These are phyloP conservation scores for Eudemis profundana DNA, from an alignment of 2,888 invertebrate genomes.

Conservation along the genomic window DNA sequence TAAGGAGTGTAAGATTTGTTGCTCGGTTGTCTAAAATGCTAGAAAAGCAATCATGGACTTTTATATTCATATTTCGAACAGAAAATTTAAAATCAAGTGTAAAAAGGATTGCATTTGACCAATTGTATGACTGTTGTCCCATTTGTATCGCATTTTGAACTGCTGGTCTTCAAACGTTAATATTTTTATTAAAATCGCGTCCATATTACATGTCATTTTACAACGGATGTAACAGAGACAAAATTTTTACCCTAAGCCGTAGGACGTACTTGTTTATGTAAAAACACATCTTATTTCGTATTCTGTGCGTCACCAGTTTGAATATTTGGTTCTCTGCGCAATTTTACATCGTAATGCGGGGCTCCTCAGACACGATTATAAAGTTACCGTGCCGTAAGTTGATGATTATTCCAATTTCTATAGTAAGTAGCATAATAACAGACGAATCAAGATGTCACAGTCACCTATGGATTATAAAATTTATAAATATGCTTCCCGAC, in stretches of 20 bases:
- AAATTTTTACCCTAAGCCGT: not conserved
- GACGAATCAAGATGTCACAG: too few relatives aligned
- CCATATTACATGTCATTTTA: not conserved
- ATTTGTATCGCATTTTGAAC: too few relatives aligned
- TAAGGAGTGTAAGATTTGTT: too few relatives aligned
- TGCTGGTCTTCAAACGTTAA: too few relatives aligned
- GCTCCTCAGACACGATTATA: not conserved
- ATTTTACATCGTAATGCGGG: slow-evolving; percentile 46
- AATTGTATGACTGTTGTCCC: too few relatives aligned
- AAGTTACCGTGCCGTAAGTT: not conserved
- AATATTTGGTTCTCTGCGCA: slow-evolving; percentile 49
- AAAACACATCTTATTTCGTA: slow-evolving; percentile 46
- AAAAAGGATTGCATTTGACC: too few relatives aligned
- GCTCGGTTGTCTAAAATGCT: too few relatives aligned
- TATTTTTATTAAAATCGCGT: not conserved
- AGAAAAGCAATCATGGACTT: too few relatives aligned
- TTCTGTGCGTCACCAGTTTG: slow-evolving; percentile 54
- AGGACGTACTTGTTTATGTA: slow-evolving; percentile 31
- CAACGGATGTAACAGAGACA: not conserved
- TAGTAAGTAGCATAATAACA: not conserved
- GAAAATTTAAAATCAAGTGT: too few relatives aligned
- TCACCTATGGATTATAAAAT: too few relatives aligned
- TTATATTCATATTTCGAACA: too few relatives aligned
- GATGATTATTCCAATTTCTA: not conserved
- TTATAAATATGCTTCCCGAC: too few relatives aligned